Percentiles rank a stretch among this genome's conserved stretches.
Conservation (phyloP, 1,140 invertebrate species). For the Drosophila burlai region DNA sequence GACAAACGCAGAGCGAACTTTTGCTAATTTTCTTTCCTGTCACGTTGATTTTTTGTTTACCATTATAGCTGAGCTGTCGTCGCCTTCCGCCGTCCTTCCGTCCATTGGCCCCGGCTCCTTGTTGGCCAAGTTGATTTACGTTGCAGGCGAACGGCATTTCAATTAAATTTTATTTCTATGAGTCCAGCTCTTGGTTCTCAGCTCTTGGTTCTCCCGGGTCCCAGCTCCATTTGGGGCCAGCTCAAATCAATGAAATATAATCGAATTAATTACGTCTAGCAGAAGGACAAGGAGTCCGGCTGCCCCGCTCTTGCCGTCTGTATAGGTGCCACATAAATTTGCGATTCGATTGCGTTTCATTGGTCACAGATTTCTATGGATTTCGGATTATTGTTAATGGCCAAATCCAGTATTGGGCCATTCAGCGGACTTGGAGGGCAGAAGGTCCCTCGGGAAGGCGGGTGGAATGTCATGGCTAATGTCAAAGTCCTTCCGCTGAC, state of each 20-base stretch:
- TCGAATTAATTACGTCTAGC: slow-evolving; percentile 83
- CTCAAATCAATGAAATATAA: slow-evolving; percentile 84
- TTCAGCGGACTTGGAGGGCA: slow-evolving; percentile 45
- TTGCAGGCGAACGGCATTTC: slow-evolving; percentile 76
- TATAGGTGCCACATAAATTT: slow-evolving; percentile 76
- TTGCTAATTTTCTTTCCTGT: slow-evolving; percentile 84
- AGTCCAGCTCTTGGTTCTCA: slow-evolving; percentile 7
- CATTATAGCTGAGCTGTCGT: slow-evolving; percentile 80
- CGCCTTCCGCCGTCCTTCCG: slow-evolving; percentile 38
- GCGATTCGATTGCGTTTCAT: slow-evolving; percentile 75
- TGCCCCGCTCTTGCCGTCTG: slow-evolving; percentile 4
- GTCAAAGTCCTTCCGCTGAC: slow-evolving; percentile 31
- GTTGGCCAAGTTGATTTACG: slow-evolving; percentile 75
- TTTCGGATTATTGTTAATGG: slow-evolving; percentile 77
- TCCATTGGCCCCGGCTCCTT: neutral
- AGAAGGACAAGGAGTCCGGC: slow-evolving; percentile 28
- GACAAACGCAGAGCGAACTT: slow-evolving; percentile 62
- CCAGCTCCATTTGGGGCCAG: slow-evolving; percentile 25
- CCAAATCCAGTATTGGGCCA: slow-evolving; percentile 62
- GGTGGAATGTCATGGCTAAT: slow-evolving; percentile 23
- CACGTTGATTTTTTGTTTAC: slow-evolving; percentile 84
- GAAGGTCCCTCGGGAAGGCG: slow-evolving; percentile 12
- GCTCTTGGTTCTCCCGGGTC: neutral
- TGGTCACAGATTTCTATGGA: slow-evolving; percentile 74
- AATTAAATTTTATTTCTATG: slow-evolving; percentile 84